Evolutionary conservation across 23 tunicate genomes (phyloP), one percentile per base, ranked within the genome.

Genomic region (Halocynthia roretzi): DNA sequence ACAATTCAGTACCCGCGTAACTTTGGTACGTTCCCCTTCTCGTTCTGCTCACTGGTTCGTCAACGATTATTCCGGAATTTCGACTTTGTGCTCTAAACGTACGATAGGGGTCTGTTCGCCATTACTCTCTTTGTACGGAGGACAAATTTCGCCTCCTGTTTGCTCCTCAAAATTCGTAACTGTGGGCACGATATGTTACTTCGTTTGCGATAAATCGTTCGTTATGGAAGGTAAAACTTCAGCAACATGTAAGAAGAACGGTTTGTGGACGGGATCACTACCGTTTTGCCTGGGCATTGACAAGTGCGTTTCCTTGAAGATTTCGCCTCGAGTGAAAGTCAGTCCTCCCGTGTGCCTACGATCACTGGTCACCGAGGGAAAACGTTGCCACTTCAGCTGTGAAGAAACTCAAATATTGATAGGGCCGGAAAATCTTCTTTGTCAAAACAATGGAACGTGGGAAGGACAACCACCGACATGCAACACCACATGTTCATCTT

Each of bases 81-180:
- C 78, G 22, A 57, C 78, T 17, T 23, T 81, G 49, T 81, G 85
- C 51, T 74, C 78, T 48, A 52, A 53, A 7, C 69, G 85, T 10
- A 54, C 23, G 19, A 71, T 68, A 8, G 85, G 85, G 8, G 78
- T 81, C 11, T 81, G 85, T 71, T 6, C 70, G 50, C 85, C 85
- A 7, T 52, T 81, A 7, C 20, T 56, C 23, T 51, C n/a, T 22
- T 17, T 71, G 18, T 71, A 71, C 68, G 85, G 78, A 7, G 70
- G 69, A 7, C 50, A 31, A 54, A 60, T 72, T 14, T n/a, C 17
- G 8, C 85, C 85, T 7, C 51, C 51, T 49, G 10, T 60, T 10
- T 81, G 85, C 51, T 19, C 14, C 8, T 56, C 77, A 17, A 61
- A 81, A 22, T 71, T 56, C 17, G 60, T 81, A 10, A 60, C 76